Percentiles rank a stretch among this genome's conserved stretches.
Evolutionary conservation across 1,140 invertebrate genomes (phyloP).

Genomic region (Hestina assimilis): DNA sequence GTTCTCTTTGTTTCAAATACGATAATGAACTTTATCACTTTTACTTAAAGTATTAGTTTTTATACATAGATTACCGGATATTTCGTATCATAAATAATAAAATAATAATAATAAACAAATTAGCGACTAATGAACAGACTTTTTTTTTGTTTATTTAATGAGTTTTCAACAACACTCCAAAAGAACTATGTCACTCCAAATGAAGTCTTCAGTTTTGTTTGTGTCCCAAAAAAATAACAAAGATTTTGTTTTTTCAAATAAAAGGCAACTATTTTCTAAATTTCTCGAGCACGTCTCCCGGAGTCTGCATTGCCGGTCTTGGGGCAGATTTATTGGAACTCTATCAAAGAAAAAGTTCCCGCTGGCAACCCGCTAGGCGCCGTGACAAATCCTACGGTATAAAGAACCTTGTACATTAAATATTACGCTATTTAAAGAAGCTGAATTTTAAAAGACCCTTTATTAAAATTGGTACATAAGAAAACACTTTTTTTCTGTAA

Average conservation of each 20-base stretch:
- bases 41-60: no score
- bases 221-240: conserved; percentile 7
- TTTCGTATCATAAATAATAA: no score
- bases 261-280: conserved; percentile 44
- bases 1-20: no score
- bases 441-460: not conserved
- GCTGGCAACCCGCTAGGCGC: conserved; percentile 60
- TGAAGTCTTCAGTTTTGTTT: not conserved
- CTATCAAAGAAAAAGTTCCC: conserved; percentile 71
- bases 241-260: conserved; percentile 18
- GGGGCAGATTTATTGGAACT: conserved; percentile 66
- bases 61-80: no score
- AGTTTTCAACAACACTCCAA: no score
- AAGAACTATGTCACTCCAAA: no score
- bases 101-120: no score
- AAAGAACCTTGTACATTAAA: conserved; percentile 38
- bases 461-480: no score
- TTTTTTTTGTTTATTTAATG: no score
- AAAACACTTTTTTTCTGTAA: no score
- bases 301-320: conserved; percentile 56
- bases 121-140: no score
- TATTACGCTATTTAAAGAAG: conserved; percentile 1
- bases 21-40: no score
- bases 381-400: conserved; percentile 42
- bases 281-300: conserved; percentile 40